phyloP scores from a whole-genome alignment of 2,888 invertebrate genomes.

The Protonemura montana region DNA sequence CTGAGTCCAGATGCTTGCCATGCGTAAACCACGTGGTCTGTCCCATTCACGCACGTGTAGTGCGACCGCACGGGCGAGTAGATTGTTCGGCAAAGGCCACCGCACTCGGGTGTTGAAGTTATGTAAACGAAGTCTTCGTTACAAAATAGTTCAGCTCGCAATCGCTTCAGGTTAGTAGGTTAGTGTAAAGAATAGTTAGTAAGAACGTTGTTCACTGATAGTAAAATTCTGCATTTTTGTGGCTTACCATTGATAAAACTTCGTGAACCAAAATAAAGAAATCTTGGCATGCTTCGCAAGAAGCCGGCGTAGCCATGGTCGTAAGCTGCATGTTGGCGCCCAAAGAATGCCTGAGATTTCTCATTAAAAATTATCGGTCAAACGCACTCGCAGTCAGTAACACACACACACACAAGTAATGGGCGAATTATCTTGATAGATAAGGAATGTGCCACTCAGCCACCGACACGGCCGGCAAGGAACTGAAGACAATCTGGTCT shows the following conservation, averaged over 20 bases:
- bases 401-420: slow-evolving; percentile 17
- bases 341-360: background rate
- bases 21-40: background rate
- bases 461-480: background rate
- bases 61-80: background rate
- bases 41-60: background rate
- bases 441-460: background rate
- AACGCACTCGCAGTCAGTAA: background rate
- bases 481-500: slow-evolving; percentile 15
- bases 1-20: background rate
- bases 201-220: background rate
- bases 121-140: background rate
- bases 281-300: slow-evolving; percentile 76
- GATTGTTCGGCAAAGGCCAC: background rate
- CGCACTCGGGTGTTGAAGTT: background rate
- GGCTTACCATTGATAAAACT: slow-evolving; percentile 73
- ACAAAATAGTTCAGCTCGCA: background rate
- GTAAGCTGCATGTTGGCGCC: slow-evolving; percentile 28
- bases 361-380: background rate
- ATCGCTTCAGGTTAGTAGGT: background rate
- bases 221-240: background rate
- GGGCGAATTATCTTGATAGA: background rate
- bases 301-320: slow-evolving; percentile 37
- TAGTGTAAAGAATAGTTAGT: background rate
- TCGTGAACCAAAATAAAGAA: slow-evolving; percentile 74